These are phyloP conservation scores for Capra hircus DNA, from an alignment of 2,113 vertebrate genomes.

Conservation along the genomic window DNA sequence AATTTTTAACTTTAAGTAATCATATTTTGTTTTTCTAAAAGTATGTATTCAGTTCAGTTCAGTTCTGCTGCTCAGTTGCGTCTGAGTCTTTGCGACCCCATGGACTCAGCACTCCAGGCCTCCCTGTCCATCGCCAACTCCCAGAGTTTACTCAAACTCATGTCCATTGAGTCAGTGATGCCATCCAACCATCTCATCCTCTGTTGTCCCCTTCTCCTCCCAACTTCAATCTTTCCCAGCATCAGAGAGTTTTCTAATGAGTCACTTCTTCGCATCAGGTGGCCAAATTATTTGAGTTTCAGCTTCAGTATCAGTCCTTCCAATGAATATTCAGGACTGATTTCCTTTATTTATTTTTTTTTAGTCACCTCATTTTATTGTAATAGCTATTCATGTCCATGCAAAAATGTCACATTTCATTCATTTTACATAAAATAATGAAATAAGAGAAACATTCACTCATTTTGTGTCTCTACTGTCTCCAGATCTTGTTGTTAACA, in stretches of 20 bases:
- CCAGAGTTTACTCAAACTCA: background rate
- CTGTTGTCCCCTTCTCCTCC: background rate
- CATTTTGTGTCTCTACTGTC: background rate
- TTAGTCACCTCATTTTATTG: background rate
- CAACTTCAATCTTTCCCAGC: background rate
- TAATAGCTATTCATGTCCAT: background rate
- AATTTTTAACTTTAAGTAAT: background rate
- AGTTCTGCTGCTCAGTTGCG: background rate
- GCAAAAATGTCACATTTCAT: background rate
- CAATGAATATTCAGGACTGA: background rate
- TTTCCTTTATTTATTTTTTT: background rate
- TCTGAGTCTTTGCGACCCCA: background rate
- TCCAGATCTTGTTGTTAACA: background rate
- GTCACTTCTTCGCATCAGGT: background rate
- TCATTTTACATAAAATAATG: background rate
- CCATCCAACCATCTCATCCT: background rate
- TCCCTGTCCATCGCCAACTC: background rate
- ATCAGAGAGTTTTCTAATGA: background rate
- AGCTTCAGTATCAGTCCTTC: background rate
- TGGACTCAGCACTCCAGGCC: background rate
- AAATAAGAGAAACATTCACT: background rate
- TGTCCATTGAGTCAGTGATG: background rate
- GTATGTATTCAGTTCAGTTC: background rate
- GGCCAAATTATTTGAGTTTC: background rate
- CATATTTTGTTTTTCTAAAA: background rate